Conservation (phyloP, 2,888 invertebrate genomes). For the Drosophila testacea region DNA sequence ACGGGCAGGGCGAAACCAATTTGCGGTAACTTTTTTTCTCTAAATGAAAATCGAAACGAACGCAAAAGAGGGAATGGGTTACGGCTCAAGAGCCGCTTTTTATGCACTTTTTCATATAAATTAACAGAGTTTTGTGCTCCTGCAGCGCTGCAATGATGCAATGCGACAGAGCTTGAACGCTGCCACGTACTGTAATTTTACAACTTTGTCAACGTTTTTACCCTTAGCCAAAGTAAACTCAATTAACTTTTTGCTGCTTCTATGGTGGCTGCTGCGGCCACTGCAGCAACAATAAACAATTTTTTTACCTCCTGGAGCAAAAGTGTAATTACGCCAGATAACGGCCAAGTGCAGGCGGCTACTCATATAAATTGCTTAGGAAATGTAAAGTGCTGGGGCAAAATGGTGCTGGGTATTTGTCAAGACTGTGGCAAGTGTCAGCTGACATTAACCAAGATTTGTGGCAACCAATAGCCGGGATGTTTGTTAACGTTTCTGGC, state of each 20-base stretch:
- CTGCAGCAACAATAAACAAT: slow-evolving; percentile 74
- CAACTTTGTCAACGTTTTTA: slow-evolving; percentile 79
- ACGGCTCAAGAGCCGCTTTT: slow-evolving; percentile 38
- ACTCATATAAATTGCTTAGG: slow-evolving; percentile 76
- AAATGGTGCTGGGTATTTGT: slow-evolving; percentile 66
- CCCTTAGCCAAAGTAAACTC: slow-evolving; percentile 75
- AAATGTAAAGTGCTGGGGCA: slow-evolving; percentile 67
- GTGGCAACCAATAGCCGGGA: slow-evolving; percentile 65
- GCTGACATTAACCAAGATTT: slow-evolving; percentile 79
- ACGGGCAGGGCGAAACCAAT: slow-evolving; percentile 49
- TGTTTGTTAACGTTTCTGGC: slow-evolving; percentile 66
- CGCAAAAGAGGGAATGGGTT: not conserved
- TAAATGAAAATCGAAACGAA: slow-evolving; percentile 19
- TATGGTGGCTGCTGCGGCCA: slow-evolving; percentile 42
- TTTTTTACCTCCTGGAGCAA: slow-evolving; percentile 53
- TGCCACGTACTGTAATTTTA: slow-evolving; percentile 62
- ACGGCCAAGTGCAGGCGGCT: slow-evolving; percentile 73
- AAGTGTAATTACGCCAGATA: slow-evolving; percentile 76
- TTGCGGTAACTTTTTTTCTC: slow-evolving; percentile 30
- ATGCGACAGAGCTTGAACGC: slow-evolving; percentile 6
- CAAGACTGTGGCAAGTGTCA: slow-evolving; percentile 66
- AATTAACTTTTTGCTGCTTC: slow-evolving; percentile 78
- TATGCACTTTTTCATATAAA: slow-evolving; percentile 71
- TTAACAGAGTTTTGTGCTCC: slow-evolving; percentile 63
- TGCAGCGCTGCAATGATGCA: slow-evolving; percentile 33